Percentiles rank a stretch among this genome's conserved stretches.
Conservation (phyloP, 2,888 invertebrate species). For the Agrilus mali region DNA sequence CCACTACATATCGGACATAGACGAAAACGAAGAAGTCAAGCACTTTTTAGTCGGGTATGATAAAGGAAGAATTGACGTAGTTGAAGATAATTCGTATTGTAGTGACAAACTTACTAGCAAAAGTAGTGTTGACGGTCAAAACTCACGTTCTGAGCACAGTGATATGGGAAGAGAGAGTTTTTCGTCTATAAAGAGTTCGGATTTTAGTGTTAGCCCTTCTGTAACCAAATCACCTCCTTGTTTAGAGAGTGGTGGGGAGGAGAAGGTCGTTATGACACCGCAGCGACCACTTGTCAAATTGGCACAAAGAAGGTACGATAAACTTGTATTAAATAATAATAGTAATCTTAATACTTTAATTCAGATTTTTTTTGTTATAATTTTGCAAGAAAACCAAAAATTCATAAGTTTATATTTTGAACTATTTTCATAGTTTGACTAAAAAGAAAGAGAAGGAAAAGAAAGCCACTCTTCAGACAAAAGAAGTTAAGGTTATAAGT, state of each 20-base stretch:
- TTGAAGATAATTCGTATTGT: background rate
- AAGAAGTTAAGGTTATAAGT: too few species aligned
- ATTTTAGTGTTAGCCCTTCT: conserved; percentile 20
- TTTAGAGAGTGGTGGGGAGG: conserved; percentile 9
- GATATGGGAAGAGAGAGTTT: conserved; percentile 20
- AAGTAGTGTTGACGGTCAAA: conserved; percentile 1
- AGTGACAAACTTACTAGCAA: too few species aligned
- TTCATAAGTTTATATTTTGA: too few species aligned
- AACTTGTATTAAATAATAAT: background rate
- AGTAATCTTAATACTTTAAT: too few species aligned
- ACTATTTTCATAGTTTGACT: too few species aligned
- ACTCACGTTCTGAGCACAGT: conserved; percentile 11
- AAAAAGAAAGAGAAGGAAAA: too few species aligned
- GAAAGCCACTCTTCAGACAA: too few species aligned
- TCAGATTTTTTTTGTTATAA: too few species aligned
- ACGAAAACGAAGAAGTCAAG: conserved; percentile 32
- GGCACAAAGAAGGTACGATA: conserved; percentile 30
- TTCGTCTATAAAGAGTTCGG: conserved; percentile 29
- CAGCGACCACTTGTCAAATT: conserved; percentile 29
- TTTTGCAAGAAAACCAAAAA: too few species aligned
- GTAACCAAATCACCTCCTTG: conserved; percentile 7
- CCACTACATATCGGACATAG: conserved; percentile 33
- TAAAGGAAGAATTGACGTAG: too few species aligned
- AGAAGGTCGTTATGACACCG: conserved; percentile 26
- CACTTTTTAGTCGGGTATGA: conserved; percentile 16